These are phyloP conservation scores for Cephus rjabovi DNA, from an alignment of 2,888 invertebrate genomes.

Conservation along the genomic window DNA sequence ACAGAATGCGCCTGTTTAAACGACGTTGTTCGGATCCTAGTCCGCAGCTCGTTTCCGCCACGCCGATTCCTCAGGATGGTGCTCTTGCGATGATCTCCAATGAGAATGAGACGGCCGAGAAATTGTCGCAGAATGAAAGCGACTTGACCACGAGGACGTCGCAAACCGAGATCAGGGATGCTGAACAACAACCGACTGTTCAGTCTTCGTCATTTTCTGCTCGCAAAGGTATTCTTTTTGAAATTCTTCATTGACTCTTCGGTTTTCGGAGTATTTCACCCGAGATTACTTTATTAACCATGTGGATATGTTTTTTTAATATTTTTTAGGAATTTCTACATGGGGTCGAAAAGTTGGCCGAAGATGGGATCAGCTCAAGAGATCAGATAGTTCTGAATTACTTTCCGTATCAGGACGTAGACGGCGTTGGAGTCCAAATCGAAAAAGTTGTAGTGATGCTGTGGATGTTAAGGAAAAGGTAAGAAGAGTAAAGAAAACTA, in stretches of 20 bases:
- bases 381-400: slow-evolving; percentile 71
- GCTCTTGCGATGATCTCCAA: slow-evolving; percentile 13
- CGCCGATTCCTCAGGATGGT: slow-evolving; percentile 52
- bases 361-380: slow-evolving; percentile 73
- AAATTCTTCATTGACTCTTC: neutral
- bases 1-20: slow-evolving; percentile 69
- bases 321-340: slow-evolving; percentile 69
- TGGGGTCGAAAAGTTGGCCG: slow-evolving; percentile 73
- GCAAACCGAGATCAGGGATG: slow-evolving; percentile 29
- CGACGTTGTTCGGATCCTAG: slow-evolving; percentile 70
- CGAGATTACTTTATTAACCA: slow-evolving; percentile 9
- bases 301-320: neutral
- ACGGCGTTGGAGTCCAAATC: slow-evolving; percentile 67
- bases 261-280: neutral
- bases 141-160: slow-evolving; percentile 14
- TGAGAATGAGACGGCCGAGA: slow-evolving; percentile 11
- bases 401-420: slow-evolving; percentile 64
- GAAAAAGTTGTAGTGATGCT: slow-evolving; percentile 37
- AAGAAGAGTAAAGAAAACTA: slow-evolving; percentile 16
- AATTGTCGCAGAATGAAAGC: slow-evolving; percentile 16
- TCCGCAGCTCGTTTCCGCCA: slow-evolving; percentile 70
- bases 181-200: slow-evolving; percentile 37
- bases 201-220: slow-evolving; percentile 53
- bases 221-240: slow-evolving; percentile 52
- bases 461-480: slow-evolving; percentile 44